Evolutionary conservation across 2,113 vertebrate genomes (phyloP).

Genomic region (Rhabdomys dilectus): DNA sequence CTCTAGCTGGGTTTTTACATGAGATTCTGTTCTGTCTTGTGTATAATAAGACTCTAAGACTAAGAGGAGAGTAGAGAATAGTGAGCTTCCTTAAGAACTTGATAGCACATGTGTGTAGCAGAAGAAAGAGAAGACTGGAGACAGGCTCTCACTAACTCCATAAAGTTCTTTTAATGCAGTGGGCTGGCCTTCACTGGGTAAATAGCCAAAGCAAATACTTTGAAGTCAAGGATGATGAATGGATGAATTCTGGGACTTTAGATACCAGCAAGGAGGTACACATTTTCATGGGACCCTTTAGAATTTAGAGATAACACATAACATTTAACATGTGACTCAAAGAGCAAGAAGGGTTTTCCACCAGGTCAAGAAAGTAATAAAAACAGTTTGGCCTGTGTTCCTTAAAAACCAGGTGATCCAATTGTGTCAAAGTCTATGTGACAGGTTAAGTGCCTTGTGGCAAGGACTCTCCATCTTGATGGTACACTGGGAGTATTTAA

Average conservation of each 20-base stretch:
- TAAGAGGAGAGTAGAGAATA: no score
- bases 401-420: not conserved
- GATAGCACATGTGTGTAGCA: not conserved
- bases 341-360: not conserved
- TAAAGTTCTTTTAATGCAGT: not conserved
- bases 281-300: not conserved
- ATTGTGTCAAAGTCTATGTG: not conserved
- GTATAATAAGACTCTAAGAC: not conserved
- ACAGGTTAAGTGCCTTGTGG: not conserved
- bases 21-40: not conserved
- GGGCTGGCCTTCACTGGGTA: no score
- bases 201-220: no score
- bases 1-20: not conserved
- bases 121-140: not conserved
- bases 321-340: not conserved
- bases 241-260: no score
- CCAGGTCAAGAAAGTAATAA: not conserved
- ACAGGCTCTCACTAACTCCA: not conserved
- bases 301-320: not conserved
- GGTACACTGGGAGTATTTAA: not conserved
- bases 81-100: not conserved
- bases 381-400: not conserved
- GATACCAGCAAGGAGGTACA: not conserved
- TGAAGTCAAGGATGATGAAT: not conserved
- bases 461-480: not conserved